Percentiles rank a stretch among this genome's conserved stretches.
These are phyloP conservation scores for Lottia scabra DNA, from an alignment of 2,888 invertebrate genomes.

Conservation along the genomic window DNA sequence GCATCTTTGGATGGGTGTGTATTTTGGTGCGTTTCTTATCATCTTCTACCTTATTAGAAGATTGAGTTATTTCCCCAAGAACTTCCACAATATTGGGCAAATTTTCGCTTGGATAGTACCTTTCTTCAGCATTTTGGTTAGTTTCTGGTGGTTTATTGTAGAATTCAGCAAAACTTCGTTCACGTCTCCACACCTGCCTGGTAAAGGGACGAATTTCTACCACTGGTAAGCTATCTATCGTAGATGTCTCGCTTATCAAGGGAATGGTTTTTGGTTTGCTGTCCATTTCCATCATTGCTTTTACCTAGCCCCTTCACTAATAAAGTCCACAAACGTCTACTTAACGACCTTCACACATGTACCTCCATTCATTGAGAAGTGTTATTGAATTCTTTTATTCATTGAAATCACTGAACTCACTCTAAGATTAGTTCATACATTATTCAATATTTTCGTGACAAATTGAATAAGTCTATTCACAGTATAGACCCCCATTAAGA, in stretches of 20 bases:
- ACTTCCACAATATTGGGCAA: slow-evolving; percentile 8
- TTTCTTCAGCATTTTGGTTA: neutral
- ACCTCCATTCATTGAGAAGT: no score
- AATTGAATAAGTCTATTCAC: no score
- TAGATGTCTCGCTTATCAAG: neutral
- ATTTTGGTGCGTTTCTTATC: neutral
- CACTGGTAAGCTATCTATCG: slow-evolving; percentile 35
- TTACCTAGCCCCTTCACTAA: no score
- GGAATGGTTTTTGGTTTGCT: no score
- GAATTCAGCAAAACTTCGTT: slow-evolving; percentile 52
- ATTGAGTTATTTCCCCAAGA: slow-evolving; percentile 9
- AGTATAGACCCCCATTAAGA: no score
- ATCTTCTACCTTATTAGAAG: slow-evolving; percentile 4
- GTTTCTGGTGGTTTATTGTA: slow-evolving; percentile 29
- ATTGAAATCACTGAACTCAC: no score
- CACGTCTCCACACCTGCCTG: slow-evolving; percentile 55
- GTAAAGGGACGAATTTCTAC: slow-evolving; percentile 56
- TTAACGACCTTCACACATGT: no score
- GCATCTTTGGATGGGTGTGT: slow-evolving; percentile 9
- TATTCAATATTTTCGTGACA: no score
- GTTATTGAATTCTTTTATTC: no score
- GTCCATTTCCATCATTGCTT: no score
- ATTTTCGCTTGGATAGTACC: slow-evolving; percentile 3
- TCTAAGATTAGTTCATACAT: no score
- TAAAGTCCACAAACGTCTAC: no score